phyloP scores from a whole-genome alignment of 2,888 invertebrate genomes.

The Drosophila phalerata region DNA sequence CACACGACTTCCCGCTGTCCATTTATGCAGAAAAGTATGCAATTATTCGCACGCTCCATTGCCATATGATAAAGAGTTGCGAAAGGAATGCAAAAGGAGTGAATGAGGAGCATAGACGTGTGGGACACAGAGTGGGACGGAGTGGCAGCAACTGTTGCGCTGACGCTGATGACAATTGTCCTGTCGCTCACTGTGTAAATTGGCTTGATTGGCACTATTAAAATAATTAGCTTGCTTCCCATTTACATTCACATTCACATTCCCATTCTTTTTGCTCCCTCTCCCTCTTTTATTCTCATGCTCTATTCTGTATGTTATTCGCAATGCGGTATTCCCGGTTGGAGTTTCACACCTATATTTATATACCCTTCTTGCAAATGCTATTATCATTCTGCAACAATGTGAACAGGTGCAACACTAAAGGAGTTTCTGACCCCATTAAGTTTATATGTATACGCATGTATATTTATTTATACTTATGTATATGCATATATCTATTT shows the following conservation, averaged over 20 bases:
- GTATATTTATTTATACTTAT: neutral
- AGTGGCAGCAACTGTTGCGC: conserved; percentile 49
- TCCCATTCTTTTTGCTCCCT: neutral
- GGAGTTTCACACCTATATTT: conserved; percentile 26
- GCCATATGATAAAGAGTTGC: neutral
- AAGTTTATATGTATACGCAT: neutral
- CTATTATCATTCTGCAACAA: conserved; percentile 2
- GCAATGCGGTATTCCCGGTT: conserved; percentile 19
- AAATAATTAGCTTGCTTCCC: conserved; percentile 64
- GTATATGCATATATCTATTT: neutral
- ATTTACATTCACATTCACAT: neutral
- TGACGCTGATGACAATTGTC: conserved; percentile 52
- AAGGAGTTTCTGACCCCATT: conserved; percentile 8
- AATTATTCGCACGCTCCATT: conserved; percentile 67
- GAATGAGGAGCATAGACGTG: neutral
- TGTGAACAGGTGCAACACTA: neutral
- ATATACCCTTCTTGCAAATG: neutral
- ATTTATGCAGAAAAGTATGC: conserved; percentile 58
- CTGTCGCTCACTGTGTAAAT: conserved; percentile 49
- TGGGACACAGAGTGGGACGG: neutral
- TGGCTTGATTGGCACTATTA: conserved; percentile 70
- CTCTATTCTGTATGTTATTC: neutral
- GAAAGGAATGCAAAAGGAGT: neutral
- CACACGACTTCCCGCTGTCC: conserved; percentile 2
- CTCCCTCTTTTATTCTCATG: neutral